phyloP scores from a whole-genome alignment of 1,140 invertebrate genomes.

The Lepidurus couesii region DNA sequence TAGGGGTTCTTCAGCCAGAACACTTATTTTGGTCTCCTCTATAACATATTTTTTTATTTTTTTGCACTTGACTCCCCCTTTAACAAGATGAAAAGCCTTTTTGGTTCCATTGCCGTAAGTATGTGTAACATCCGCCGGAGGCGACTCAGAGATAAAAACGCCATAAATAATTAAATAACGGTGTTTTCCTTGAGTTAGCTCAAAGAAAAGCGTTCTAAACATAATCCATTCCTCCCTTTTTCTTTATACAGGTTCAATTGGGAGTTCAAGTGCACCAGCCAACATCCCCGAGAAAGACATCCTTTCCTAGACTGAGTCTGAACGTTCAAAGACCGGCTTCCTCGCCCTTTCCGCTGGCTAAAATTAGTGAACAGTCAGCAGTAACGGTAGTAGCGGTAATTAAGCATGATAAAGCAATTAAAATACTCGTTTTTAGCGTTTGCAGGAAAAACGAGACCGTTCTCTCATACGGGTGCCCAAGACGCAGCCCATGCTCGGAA shows the following conservation, averaged over 20 bases:
- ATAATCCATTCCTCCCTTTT: neutral
- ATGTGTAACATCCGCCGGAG: neutral
- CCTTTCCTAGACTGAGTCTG: neutral
- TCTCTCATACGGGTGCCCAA: neutral
- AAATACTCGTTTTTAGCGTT: neutral
- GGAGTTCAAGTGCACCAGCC: constrained; percentile 7
- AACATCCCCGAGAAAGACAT: neutral
- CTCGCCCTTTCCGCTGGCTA: neutral
- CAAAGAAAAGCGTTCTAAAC: neutral
- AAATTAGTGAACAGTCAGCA: neutral
- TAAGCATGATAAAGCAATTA: neutral
- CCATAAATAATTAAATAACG: neutral
- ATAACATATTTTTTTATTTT: no score
- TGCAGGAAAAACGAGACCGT: neutral
- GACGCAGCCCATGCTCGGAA: neutral
- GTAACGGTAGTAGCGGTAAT: neutral
- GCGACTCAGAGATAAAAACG: neutral
- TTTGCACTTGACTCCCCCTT: no score
- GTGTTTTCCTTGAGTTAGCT: neutral
- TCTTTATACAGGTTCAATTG: neutral
- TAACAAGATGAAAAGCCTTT: neutral
- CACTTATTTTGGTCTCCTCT: no score
- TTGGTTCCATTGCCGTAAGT: neutral
- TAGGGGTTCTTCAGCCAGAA: no score
- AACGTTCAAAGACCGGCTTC: neutral